phyloP scores from a whole-genome alignment of 2,797 vertebrate species.

The Esox lucius region DNA sequence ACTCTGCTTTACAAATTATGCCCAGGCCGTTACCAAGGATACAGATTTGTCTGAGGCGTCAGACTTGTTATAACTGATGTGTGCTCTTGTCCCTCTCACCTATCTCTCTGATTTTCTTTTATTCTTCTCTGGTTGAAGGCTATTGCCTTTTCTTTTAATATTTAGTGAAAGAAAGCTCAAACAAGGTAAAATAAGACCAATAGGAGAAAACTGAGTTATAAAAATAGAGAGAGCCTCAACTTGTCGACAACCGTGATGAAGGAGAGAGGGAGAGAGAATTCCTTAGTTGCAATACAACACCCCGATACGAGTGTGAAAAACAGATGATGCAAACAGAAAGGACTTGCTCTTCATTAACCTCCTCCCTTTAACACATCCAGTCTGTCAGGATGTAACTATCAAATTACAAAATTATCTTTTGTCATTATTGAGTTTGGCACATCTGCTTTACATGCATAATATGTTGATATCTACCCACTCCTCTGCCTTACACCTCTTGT shows the following conservation, averaged over 20 bases:
- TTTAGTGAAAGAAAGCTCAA: background rate
- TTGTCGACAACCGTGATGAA: background rate
- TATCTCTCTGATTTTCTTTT: conserved; percentile 32
- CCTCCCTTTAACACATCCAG: conserved; percentile 19
- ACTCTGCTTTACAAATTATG: conserved; percentile 72
- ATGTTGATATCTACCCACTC: background rate
- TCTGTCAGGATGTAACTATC: background rate
- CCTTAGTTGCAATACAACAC: background rate
- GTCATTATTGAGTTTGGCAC: background rate
- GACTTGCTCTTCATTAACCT: conserved; percentile 15
- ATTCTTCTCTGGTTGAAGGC: background rate
- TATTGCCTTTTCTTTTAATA: background rate
- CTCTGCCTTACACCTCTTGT: background rate
- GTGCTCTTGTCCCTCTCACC: conserved; percentile 45
- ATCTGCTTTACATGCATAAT: background rate
- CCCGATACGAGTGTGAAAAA: conserved; percentile 22
- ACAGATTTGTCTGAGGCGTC: conserved; percentile 69
- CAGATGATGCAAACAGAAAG: conserved; percentile 15
- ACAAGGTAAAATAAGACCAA: too few species aligned
- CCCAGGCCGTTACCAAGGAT: conserved; percentile 78
- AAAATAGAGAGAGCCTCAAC: too few species aligned
- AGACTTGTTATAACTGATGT: conserved; percentile 58
- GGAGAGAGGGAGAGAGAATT: background rate
- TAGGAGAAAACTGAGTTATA: too few species aligned
- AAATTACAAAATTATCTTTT: background rate